Percentiles rank a stretch among this genome's conserved stretches.
These are phyloP conservation scores for Campoplex nolae DNA, from an alignment of 2,888 invertebrate species.

Conservation along the genomic window DNA sequence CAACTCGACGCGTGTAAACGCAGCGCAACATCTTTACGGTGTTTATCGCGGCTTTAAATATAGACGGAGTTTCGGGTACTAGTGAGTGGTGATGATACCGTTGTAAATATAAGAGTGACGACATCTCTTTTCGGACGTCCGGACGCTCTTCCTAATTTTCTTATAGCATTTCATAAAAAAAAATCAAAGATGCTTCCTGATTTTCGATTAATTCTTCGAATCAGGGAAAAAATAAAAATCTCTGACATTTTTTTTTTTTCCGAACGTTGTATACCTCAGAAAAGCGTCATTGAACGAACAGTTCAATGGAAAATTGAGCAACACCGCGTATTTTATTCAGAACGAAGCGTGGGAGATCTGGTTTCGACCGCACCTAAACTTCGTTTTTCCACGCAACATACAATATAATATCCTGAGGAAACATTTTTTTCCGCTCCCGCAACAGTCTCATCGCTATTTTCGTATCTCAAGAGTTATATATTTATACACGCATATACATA, in stretches of 20 bases:
- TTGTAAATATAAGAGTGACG: constrained; percentile 81
- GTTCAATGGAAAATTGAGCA: constrained; percentile 62
- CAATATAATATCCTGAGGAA: constrained; percentile 53
- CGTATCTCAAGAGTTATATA: constrained; percentile 39
- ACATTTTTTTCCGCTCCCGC: constrained; percentile 37
- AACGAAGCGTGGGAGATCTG: constrained; percentile 78
- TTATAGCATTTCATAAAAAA: constrained; percentile 18
- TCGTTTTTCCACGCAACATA: constrained; percentile 58
- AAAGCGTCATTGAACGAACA: constrained; percentile 43
- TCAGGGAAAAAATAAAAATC: not conserved
- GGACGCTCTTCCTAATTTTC: constrained; percentile 36
- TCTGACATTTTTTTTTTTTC: not conserved
- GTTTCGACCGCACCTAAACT: constrained; percentile 77
- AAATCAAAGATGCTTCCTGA: not conserved
- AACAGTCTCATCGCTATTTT: constrained; percentile 53
- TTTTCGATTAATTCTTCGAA: not conserved
- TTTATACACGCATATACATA: constrained; percentile 16
- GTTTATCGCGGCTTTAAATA: constrained; percentile 35
- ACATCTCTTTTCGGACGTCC: constrained; percentile 72
- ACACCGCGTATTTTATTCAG: constrained; percentile 48
- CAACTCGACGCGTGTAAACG: not conserved
- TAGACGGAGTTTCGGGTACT: constrained; percentile 23
- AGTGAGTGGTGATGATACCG: constrained; percentile 61
- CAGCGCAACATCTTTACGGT: not conserved
- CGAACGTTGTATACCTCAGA: constrained; percentile 15